These are phyloP conservation scores for Drosophila subobscura DNA, from an alignment of 1,140 invertebrate species.

Conservation along the genomic window DNA sequence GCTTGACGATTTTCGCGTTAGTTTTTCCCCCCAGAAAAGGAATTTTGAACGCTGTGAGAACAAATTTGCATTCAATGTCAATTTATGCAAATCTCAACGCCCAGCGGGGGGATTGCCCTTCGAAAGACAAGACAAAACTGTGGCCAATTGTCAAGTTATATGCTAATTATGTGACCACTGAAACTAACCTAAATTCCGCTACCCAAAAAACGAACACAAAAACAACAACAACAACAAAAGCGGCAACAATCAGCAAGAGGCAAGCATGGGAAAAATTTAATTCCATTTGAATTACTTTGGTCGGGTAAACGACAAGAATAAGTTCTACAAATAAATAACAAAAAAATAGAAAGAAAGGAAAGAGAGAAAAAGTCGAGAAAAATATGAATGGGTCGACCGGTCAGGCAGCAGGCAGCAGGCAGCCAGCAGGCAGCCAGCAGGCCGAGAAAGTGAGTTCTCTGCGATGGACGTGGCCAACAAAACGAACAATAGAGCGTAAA, in stretches of 20 bases:
- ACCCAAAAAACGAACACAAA: not conserved
- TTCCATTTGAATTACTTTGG: slow-evolving; percentile 79
- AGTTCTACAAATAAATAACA: slow-evolving; percentile 20
- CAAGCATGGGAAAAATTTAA: slow-evolving; percentile 65
- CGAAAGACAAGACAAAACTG: slow-evolving; percentile 65
- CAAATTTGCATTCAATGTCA: slow-evolving; percentile 76
- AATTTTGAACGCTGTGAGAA: slow-evolving; percentile 62
- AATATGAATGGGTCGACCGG: slow-evolving; percentile 73
- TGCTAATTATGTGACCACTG: slow-evolving; percentile 64
- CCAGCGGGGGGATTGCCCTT: slow-evolving; percentile 19
- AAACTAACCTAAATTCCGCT: slow-evolving; percentile 49
- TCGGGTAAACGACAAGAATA: slow-evolving; percentile 27
- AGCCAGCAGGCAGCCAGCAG: slow-evolving; percentile 19
- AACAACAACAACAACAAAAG: not conserved
- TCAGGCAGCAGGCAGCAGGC: slow-evolving; percentile 6
- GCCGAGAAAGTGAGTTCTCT: slow-evolving; percentile 60
- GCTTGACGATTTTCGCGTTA: slow-evolving; percentile 68
- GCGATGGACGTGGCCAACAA: slow-evolving; percentile 70
- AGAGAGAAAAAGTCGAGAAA: slow-evolving; percentile 33
- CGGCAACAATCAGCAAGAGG: not conserved
- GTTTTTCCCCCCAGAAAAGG: slow-evolving; percentile 45
- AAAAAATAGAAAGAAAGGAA: slow-evolving; percentile 32
- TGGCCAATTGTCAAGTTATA: slow-evolving; percentile 62
- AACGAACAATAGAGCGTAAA: slow-evolving; percentile 82
- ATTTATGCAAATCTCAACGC: slow-evolving; percentile 79